Percentiles rank a stretch among this genome's conserved stretches.
Evolutionary conservation across 2,113 vertebrate genomes (phyloP).

Genomic region (Carettochelys insculpta): DNA sequence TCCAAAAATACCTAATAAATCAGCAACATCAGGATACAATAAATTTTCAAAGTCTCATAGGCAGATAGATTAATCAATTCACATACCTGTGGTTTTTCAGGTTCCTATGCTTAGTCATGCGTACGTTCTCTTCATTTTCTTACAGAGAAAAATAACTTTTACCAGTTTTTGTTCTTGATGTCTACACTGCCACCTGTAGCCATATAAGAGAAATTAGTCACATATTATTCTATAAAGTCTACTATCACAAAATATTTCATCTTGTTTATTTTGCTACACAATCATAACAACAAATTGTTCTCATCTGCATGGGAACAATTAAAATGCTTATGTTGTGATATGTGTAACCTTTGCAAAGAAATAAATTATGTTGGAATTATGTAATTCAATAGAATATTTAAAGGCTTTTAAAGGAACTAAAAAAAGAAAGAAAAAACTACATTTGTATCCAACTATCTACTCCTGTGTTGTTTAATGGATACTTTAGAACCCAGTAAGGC

Average conservation of each 20-base stretch:
- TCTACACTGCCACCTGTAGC: conserved; percentile 84
- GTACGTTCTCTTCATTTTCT: conserved; percentile 71
- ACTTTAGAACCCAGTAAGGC: neutral
- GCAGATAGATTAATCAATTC: conserved; percentile 73
- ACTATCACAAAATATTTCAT: conserved; percentile 25
- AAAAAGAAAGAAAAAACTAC: neutral
- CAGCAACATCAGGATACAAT: conserved; percentile 51
- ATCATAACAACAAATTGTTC: neutral
- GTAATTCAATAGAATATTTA: neutral
- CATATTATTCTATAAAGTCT: conserved; percentile 45
- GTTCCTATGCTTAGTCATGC: conserved; percentile 76
- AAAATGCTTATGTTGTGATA: neutral
- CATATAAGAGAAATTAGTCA: conserved; percentile 73
- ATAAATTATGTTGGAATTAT: neutral
- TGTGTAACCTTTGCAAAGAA: neutral
- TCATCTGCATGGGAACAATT: neutral
- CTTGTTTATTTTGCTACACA: neutral
- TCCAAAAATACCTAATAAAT: conserved; percentile 45
- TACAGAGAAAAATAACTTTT: conserved; percentile 60
- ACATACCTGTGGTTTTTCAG: conserved; percentile 82
- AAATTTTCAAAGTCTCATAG: conserved; percentile 65
- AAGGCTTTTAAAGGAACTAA: neutral
- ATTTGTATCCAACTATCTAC: neutral
- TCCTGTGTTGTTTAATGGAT: neutral
- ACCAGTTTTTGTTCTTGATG: conserved; percentile 72